Conservation (phyloP, 2,113 vertebrate genomes). For the Centropus bengalensis region DNA sequence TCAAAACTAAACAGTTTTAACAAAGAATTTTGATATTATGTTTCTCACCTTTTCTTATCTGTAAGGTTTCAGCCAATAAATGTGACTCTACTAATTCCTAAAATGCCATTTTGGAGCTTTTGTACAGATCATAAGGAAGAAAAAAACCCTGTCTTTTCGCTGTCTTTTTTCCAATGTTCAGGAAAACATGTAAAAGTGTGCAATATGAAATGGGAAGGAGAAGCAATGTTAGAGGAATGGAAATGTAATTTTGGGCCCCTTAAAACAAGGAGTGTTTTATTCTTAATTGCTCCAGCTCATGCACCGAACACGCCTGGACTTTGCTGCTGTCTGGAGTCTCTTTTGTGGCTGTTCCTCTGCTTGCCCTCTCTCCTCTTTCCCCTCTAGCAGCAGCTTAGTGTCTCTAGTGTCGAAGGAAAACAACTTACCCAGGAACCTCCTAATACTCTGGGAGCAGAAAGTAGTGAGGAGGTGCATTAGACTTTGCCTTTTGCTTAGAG, state of each 20-base stretch:
- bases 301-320: neutral
- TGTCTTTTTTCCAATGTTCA: neutral
- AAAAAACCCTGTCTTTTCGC: rapidly evolving
- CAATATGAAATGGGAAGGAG: neutral
- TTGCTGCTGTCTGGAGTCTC: neutral
- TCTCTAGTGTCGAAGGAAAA: neutral
- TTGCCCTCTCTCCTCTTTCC: neutral
- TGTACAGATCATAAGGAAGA: neutral
- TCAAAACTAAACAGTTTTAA: neutral
- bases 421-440: neutral
- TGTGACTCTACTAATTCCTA: neutral
- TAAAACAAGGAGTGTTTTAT: neutral
- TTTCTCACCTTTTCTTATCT: neutral
- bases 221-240: neutral
- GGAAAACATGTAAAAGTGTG: neutral
- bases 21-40: neutral
- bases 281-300: neutral
- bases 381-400: neutral
- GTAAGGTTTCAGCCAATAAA: neutral
- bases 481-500: neutral
- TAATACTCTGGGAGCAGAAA: neutral
- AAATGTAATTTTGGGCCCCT: neutral
- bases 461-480: neutral
- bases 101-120: neutral
- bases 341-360: neutral